These are phyloP conservation scores for Brenthis hecate DNA, from an alignment of 2,888 invertebrate genomes.

Conservation along the genomic window DNA sequence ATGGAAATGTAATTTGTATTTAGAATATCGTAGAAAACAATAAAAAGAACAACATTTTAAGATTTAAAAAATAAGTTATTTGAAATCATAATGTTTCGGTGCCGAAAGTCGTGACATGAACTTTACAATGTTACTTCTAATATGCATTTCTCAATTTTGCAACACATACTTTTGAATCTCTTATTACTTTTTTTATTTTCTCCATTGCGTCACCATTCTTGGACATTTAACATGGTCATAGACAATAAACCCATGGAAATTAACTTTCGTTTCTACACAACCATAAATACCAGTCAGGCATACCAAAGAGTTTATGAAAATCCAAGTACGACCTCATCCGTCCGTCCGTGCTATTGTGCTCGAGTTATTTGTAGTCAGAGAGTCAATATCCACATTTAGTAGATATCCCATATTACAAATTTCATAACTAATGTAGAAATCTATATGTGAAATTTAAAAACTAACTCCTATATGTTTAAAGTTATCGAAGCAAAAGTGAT, in stretches of 20 bases:
- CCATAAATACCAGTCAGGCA: constrained; percentile 33
- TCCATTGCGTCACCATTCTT: not conserved
- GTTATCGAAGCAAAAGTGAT: too few species aligned
- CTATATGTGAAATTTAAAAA: too few species aligned
- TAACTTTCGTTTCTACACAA: constrained; percentile 34
- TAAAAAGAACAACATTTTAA: too few species aligned
- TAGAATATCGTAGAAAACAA: too few species aligned
- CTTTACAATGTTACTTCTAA: constrained; percentile 4
- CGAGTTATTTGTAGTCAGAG: constrained; percentile 35
- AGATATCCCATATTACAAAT: not conserved
- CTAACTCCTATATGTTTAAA: too few species aligned
- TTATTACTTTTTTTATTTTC: not conserved
- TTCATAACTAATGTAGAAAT: not conserved
- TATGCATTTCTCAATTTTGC: constrained; percentile 1
- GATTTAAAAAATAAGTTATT: too few species aligned
- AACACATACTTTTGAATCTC: not conserved
- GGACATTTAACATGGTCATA: not conserved
- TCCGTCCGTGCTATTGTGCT: constrained; percentile 36
- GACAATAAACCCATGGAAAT: constrained; percentile 27
- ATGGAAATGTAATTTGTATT: too few species aligned
- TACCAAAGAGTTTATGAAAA: constrained; percentile 39
- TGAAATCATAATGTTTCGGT: constrained; percentile 1
- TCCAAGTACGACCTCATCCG: constrained; percentile 39
- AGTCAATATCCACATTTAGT: constrained; percentile 13
- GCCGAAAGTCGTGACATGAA: constrained; percentile 3